Conservation (phyloP, 2,888 invertebrate genomes). For the Tanytarsus gracilentus region DNA sequence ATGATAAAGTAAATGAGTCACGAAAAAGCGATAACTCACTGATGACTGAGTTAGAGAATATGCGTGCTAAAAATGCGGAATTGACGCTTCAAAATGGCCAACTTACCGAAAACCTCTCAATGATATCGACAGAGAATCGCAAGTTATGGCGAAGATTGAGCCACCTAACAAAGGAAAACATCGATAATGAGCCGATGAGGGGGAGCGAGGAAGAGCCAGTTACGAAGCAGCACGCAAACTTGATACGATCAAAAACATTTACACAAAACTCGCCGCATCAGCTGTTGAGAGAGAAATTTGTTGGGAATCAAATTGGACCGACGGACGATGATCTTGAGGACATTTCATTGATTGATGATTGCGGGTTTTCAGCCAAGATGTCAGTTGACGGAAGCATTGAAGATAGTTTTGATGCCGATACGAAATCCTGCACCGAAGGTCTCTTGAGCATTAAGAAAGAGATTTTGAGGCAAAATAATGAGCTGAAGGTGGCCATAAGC, state of each 20-base stretch:
- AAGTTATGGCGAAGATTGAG: slow-evolving; percentile 68
- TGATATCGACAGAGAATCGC: slow-evolving; percentile 75
- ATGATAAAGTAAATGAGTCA: slow-evolving; percentile 37
- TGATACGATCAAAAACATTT: slow-evolving; percentile 55
- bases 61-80: slow-evolving; percentile 58
- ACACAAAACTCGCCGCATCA: slow-evolving; percentile 57
- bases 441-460: slow-evolving; percentile 54
- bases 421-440: slow-evolving; percentile 55
- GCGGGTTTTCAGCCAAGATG: not conserved
- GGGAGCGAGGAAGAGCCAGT: not conserved
- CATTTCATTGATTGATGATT: slow-evolving; percentile 60
- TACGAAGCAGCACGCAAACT: slow-evolving; percentile 33
- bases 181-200: not conserved
- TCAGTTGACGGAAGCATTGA: slow-evolving; percentile 48
- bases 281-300: slow-evolving; percentile 45
- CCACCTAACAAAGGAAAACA: slow-evolving; percentile 52
- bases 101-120: slow-evolving; percentile 63
- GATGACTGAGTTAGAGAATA: slow-evolving; percentile 44
- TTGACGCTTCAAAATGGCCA: slow-evolving; percentile 66
- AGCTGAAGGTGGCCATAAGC: slow-evolving; percentile 45
- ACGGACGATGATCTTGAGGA: slow-evolving; percentile 63
- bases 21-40: slow-evolving; percentile 31
- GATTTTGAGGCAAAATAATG: slow-evolving; percentile 52
- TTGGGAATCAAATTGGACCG: slow-evolving; percentile 37
- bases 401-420: slow-evolving; percentile 39